Evolutionary conservation across 2,113 vertebrate genomes (phyloP).

Genomic region (Xiphorhynchus elegans): DNA sequence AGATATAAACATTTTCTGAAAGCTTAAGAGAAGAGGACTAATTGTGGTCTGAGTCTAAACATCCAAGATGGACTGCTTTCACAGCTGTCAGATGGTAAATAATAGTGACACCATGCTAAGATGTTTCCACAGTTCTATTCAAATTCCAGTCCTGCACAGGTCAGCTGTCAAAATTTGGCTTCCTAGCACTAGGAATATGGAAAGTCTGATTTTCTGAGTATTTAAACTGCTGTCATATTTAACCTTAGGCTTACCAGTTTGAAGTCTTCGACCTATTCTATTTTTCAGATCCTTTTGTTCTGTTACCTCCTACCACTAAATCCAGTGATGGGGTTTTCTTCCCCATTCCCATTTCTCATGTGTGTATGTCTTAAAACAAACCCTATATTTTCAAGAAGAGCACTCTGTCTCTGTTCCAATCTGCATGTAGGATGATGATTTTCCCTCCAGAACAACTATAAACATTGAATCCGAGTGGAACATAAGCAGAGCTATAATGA

Average conservation of each 20-base stretch:
- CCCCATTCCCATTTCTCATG: accelerated
- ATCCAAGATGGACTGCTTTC: neutral
- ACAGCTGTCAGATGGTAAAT: neutral
- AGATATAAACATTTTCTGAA: neutral
- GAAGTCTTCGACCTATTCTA: neutral
- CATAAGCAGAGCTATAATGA: neutral
- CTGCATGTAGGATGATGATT: neutral
- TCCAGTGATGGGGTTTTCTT: accelerated
- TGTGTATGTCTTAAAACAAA: neutral
- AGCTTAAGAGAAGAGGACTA: neutral
- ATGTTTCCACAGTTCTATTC: neutral
- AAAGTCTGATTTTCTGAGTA: neutral
- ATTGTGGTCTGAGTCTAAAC: neutral
- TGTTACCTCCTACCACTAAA: neutral
- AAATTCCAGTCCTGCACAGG: neutral
- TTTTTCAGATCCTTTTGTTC: neutral
- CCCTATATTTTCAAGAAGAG: neutral
- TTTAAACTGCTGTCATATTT: neutral
- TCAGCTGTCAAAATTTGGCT: neutral
- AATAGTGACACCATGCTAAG: neutral
- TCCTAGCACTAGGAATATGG: neutral
- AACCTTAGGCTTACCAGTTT: neutral
- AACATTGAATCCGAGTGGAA: neutral
- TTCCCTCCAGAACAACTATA: neutral
- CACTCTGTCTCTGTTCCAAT: neutral